These are phyloP conservation scores for Sanderia malayensis DNA, from an alignment of 30 jellyfish, hydroid and myxozoan species.

Conservation along the genomic window DNA sequence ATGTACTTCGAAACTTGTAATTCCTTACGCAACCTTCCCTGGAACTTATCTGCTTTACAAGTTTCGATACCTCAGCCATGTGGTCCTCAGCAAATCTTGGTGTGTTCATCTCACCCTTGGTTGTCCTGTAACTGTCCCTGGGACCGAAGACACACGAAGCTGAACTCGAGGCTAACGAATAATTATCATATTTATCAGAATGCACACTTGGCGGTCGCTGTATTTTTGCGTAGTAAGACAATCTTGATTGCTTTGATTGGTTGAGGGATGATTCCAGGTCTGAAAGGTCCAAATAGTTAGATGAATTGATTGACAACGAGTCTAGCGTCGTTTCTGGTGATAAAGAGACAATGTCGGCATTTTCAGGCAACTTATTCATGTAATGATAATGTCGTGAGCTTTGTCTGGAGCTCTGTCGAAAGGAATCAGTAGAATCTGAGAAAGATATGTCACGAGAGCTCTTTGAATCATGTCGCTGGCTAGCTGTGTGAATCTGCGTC, in stretches of 20 bases:
- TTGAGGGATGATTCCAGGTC: slow-evolving; percentile 40
- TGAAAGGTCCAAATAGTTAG: slow-evolving; percentile 16
- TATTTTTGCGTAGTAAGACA: not conserved
- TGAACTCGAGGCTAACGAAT: slow-evolving; percentile 45
- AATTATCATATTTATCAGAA: slow-evolving; percentile 29
- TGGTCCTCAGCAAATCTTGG: slow-evolving; percentile 57
- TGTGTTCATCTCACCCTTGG: slow-evolving; percentile 33
- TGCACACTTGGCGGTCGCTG: slow-evolving; percentile 25
- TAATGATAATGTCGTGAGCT: not conserved
- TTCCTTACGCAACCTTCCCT: slow-evolving; percentile 66
- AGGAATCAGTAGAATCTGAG: not conserved
- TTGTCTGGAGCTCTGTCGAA: not conserved
- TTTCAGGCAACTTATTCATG: not conserved
- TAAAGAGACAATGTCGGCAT: not conserved
- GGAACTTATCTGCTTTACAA: slow-evolving; percentile 49
- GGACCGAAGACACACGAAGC: slow-evolving; percentile 46
- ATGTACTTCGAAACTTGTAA: slow-evolving; percentile 21
- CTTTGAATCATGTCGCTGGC: not conserved
- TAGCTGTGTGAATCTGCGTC: not conserved
- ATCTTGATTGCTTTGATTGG: not conserved
- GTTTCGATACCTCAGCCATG: slow-evolving; percentile 38
- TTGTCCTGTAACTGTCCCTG: slow-evolving; percentile 25
- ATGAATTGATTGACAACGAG: slow-evolving; percentile 31
- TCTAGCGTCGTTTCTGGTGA: slow-evolving; percentile 16
- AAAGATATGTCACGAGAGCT: not conserved